Base-by-base conservation (phyloP, 2,888 invertebrate species). In the Apodemia zela region DNA sequence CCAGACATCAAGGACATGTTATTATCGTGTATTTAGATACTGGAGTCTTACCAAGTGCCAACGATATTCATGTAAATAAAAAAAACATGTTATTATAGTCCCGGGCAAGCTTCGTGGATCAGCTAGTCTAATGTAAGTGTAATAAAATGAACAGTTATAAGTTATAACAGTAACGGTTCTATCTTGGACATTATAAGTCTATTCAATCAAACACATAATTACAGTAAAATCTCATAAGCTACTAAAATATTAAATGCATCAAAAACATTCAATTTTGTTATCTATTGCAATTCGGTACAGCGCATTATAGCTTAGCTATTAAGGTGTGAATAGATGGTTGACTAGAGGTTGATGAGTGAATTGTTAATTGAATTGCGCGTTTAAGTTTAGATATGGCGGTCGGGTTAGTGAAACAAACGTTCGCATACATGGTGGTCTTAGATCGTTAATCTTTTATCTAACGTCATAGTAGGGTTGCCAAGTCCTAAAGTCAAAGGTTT, bases 361-460 rank as follows among this genome's bases (percentile, higher is more conserved):
- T 49, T 49, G 59, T 49, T 35, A 59, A 35, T 63, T 63, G 18
- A 18, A 45, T 29, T 51, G 49, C 35, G 42, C 42, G 35, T 64
- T 63, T 65, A 65, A 45, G 45, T 61, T 21, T 49, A 65, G 62
- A 21, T 21, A 54, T 25, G 25, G 18, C 25, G 54, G 54, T 42
- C 54, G 18, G 54, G 13, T 64, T 64, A 69, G 64, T 69, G 68
- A 67, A 66, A 70, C 70, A 69, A 70, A 69, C 57, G 69, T 42
- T 42, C 42, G 15, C 74, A 67, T 71, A 71, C 75, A 75, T 77
- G 86, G 86, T 83, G 85, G 85, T 84, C 83, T 71, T 51, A 51
- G 63, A 71, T 81, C 82, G 82, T 86, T 82, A 82, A 86, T 84
- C 81, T 82, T 81, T 76, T 77, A 81, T 81, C 82, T 84, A 85